These are phyloP conservation scores for Podarcis raffonei DNA, from an alignment of 2,113 vertebrate genomes.

Conservation along the genomic window DNA sequence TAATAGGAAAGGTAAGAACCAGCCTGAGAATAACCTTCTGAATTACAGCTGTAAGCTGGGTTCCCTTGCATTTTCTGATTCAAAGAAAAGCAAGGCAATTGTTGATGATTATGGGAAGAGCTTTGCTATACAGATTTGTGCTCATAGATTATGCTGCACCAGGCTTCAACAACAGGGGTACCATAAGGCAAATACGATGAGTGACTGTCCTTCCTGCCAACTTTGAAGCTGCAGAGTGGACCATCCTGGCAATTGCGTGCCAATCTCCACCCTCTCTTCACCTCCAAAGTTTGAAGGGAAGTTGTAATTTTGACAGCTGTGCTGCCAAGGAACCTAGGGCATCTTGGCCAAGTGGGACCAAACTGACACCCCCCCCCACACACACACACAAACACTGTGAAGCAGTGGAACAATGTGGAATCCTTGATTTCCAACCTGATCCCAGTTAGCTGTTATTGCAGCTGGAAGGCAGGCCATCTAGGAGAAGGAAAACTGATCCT, in stretches of 20 bases:
- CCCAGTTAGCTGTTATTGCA: neutral
- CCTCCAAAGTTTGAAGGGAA: neutral
- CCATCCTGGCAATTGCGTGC: too few relatives aligned
- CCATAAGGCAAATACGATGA: neutral
- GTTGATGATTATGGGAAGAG: neutral
- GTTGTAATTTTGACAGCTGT: neutral
- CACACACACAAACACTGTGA: too few relatives aligned
- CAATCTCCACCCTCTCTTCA: neutral
- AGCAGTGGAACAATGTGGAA: neutral
- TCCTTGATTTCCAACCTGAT: neutral
- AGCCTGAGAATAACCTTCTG: constrained; percentile 23
- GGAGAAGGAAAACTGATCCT: too few relatives aligned
- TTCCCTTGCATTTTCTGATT: neutral
- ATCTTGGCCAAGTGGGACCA: neutral
- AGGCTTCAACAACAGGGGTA: neutral
- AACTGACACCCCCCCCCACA: neutral
- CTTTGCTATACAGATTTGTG: neutral
- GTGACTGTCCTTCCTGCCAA: neutral
- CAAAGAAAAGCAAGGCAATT: constrained; percentile 5
- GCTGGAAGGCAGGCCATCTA: neutral
- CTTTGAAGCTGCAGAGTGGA: neutral
- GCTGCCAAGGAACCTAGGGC: neutral
- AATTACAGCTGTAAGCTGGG: neutral
- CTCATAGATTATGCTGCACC: neutral
- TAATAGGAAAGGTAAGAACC: constrained; percentile 96